phyloP scores from a whole-genome alignment of 2,888 invertebrate species.

The Tortricodes alternella region DNA sequence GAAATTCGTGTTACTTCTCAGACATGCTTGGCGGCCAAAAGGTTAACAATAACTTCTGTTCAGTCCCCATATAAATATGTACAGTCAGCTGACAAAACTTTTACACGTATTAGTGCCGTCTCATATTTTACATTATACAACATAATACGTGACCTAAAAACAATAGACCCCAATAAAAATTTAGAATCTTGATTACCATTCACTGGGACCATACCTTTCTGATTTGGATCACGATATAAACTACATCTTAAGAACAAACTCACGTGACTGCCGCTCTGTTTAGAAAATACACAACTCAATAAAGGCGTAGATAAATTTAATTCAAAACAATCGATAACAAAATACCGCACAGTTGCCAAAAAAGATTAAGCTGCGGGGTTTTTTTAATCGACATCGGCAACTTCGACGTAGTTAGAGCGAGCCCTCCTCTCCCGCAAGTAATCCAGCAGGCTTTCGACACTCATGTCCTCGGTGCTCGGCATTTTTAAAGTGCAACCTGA shows the following conservation, averaged over 20 bases:
- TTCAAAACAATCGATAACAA: not conserved
- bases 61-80: no score
- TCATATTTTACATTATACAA: no score
- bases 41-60: no score
- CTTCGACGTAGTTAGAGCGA: slow-evolving; percentile 41
- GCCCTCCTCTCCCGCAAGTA: slow-evolving; percentile 55
- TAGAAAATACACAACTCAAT: not conserved
- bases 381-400: slow-evolving; percentile 62
- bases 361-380: no score
- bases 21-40: no score
- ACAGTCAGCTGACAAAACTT: no score
- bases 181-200: no score
- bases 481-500: slow-evolving; percentile 51
- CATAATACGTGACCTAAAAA: no score
- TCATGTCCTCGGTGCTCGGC: slow-evolving; percentile 55
- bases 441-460: slow-evolving; percentile 59
- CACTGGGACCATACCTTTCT: not conserved
- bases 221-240: not conserved
- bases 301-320: not conserved
- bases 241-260: slow-evolving; percentile 29
- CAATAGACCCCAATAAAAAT: no score
- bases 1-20: no score
- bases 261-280: slow-evolving; percentile 36
- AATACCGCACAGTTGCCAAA: no score
- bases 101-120: no score